Percentiles rank a stretch among this genome's conserved stretches.
Evolutionary conservation across 2,888 invertebrate species (phyloP).

Genomic region (Plagiodera versicolora): DNA sequence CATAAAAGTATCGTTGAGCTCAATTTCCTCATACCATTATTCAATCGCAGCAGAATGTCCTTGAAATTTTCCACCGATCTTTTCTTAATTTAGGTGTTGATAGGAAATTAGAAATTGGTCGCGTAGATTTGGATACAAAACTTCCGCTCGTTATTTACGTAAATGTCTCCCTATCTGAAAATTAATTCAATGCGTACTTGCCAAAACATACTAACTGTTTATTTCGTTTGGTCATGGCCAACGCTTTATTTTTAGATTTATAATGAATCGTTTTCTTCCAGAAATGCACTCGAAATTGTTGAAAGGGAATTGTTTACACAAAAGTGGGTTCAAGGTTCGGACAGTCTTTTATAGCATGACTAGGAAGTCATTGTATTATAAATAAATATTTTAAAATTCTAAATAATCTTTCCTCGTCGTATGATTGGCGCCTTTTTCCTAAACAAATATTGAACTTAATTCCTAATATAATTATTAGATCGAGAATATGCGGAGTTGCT

Average conservation of each 20-base stretch:
- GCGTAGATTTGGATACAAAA: background rate
- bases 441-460: constrained; percentile 12
- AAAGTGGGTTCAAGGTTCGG: background rate
- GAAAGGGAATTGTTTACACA: background rate
- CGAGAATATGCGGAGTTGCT: constrained; percentile 42
- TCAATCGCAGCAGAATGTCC: too few relatives aligned
- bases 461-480: constrained; percentile 34
- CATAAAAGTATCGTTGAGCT: background rate
- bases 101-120: background rate
- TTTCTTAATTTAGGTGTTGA: too few relatives aligned
- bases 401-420: too few relatives aligned
- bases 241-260: background rate
- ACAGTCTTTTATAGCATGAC: too few relatives aligned
- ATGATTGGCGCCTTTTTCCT: too few relatives aligned
- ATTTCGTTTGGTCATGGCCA: background rate
- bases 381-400: too few relatives aligned
- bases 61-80: too few relatives aligned
- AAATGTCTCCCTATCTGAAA: background rate
- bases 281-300: background rate
- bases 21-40: background rate
- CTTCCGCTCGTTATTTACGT: background rate
- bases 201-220: background rate
- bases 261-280: background rate
- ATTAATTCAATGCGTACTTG: background rate
- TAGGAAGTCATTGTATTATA: too few relatives aligned